phyloP scores from a whole-genome alignment of 2,797 vertebrate species.

The Notamacropus eugenii region DNA sequence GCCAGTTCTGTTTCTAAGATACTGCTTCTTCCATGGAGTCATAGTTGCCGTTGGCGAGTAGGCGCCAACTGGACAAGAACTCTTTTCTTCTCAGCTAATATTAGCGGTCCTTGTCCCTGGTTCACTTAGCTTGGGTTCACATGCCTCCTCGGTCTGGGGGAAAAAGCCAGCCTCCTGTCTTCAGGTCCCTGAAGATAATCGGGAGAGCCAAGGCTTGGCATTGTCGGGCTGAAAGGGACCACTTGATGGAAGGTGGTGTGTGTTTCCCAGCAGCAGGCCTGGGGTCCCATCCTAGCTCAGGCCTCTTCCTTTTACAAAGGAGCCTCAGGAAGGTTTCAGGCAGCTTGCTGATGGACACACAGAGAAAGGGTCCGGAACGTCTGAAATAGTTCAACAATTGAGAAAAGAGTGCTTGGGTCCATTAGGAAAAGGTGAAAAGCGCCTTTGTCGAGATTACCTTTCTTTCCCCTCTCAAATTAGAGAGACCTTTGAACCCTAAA shows the following conservation, averaged over 20 bases:
- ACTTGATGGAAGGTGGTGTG: background rate
- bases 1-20: background rate
- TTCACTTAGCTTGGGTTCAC: background rate
- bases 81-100: background rate
- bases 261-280: no score
- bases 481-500: no score
- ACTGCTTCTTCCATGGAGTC: background rate
- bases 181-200: constrained; percentile 17
- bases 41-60: background rate
- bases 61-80: background rate
- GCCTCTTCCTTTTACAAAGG: background rate
- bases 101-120: background rate
- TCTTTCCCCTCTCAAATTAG: constrained; percentile 23
- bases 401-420: background rate
- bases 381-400: background rate
- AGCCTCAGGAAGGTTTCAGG: background rate
- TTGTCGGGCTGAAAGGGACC: no score
- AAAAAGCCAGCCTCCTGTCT: background rate
- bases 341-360: no score
- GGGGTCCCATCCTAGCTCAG: background rate
- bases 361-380: background rate
- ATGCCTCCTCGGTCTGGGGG: constrained; percentile 40
- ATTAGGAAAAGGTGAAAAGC: background rate
- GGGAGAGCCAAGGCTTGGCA: background rate
- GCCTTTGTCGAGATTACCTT: constrained; percentile 7